Evolutionary conservation across 2,113 vertebrate species (phyloP), one percentile per base, ranked within the genome.

Genomic region (Oryzias curvinotus): DNA sequence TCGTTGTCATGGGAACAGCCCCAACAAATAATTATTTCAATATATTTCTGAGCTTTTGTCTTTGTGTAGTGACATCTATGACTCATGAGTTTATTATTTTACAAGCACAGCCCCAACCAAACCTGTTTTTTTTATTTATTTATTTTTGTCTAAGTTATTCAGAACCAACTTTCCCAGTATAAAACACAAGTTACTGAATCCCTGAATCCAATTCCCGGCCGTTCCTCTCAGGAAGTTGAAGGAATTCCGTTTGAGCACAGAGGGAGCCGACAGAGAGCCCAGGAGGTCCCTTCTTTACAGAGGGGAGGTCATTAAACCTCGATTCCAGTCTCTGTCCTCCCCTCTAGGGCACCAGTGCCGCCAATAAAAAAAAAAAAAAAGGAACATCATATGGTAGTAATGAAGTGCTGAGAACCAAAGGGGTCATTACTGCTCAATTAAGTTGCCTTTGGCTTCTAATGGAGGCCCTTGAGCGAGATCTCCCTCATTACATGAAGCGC

Each of bases 361-460:
- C 84, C 66, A 68, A 62, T 85, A 83, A 90, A 82, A 23, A 3
- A 77, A 83, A 90, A 82, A 23, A 3, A 77, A 59, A 57, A 68
- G 44, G 73, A 85, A 59, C 44, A 77, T 86, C 86, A 83, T 78
- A 73, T 85, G 82, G 68, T 79, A 83, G 60, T 84, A 85, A 88
- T 88, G 77, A 89, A 87, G 69, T 73, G 57, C 57, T 59, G 78
- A 62, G 57, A 79, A 80, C 55, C 49, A 65, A 59, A 78, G 78
- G 19, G 57, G 57, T 71, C 75, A 82, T 86, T 85, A 86, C 58
- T 58, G 70, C 62, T 68, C 75, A 90, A 81, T 87, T 84, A 82
- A 85, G 77, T 48, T 78, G 73, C 77, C 75, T 73, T 80, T 68
- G 71, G 70, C 4, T 17, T 68, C 71, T 82, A 81, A 85, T 67